Percentiles rank a stretch among this genome's conserved stretches.
Evolutionary conservation across 2,888 invertebrate genomes (phyloP).

Genomic region (Pyrrhosoma nymphula): DNA sequence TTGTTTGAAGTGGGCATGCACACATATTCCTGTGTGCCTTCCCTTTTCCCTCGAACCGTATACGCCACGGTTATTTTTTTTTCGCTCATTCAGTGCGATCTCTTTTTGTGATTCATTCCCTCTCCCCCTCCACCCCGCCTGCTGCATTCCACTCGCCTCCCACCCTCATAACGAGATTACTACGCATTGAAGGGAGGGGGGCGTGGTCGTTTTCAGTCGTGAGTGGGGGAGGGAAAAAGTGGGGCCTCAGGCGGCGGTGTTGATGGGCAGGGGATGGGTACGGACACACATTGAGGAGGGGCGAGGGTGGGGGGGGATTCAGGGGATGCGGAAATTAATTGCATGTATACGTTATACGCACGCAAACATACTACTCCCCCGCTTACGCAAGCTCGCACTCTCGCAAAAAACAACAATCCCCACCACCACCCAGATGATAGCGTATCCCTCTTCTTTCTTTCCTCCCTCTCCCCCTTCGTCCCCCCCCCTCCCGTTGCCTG

Average conservation of each 20-base stretch:
- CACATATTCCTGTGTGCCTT: not conserved
- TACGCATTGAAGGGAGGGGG: not conserved
- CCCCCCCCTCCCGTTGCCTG: not conserved
- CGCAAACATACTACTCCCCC: not conserved
- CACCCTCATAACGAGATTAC: not conserved
- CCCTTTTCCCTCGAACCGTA: not conserved
- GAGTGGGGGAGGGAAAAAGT: not conserved
- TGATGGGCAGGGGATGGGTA: not conserved
- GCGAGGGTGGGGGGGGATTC: too few relatives aligned
- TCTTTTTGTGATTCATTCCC: not conserved
- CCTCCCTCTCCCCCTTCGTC: too few relatives aligned
- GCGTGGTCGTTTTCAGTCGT: not conserved
- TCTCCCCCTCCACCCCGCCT: not conserved
- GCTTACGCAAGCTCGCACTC: conserved; percentile 13
- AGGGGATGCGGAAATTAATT: conserved; percentile 20
- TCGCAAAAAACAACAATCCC: not conserved
- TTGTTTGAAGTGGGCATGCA: too few relatives aligned
- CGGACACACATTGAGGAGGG: not conserved
- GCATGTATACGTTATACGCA: conserved; percentile 21
- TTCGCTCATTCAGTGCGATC: not conserved
- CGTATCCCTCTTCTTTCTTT: not conserved
- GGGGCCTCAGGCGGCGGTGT: not conserved
- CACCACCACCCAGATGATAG: not conserved
- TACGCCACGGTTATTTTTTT: not conserved
- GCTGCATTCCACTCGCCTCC: not conserved